A percentile compares a stretch with the other conserved stretches of the same genome.
These are phyloP conservation scores for Coleophora deauratella DNA, from an alignment of 2,888 invertebrate species.

Conservation along the genomic window DNA sequence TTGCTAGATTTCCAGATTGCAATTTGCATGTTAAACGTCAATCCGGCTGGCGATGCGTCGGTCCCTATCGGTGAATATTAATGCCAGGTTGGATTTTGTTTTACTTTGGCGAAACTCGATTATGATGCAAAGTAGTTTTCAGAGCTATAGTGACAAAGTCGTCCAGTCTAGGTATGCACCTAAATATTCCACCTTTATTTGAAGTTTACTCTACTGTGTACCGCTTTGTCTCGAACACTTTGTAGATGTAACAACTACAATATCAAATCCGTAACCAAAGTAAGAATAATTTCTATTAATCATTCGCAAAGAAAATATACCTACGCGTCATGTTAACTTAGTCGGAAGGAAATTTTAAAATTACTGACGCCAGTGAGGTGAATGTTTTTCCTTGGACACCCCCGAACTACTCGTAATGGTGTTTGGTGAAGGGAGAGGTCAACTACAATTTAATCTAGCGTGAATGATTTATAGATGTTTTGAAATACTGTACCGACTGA, in stretches of 20 bases:
- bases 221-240: background rate
- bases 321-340: no score
- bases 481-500: slow-evolving; percentile 36
- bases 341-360: slow-evolving; percentile 10
- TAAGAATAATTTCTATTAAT: no score
- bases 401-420: slow-evolving; percentile 56
- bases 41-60: slow-evolving; percentile 64
- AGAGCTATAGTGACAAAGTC: slow-evolving; percentile 19
- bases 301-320: no score
- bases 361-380: slow-evolving; percentile 19
- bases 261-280: no score
- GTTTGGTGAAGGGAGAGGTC: slow-evolving; percentile 65
- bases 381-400: slow-evolving; percentile 41
- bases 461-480: slow-evolving; percentile 68
- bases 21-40: slow-evolving; percentile 74
- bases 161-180: slow-evolving; percentile 5
- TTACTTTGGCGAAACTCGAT: slow-evolving; percentile 70
- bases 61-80: slow-evolving; percentile 72
- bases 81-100: slow-evolving; percentile 67
- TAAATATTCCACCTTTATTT: background rate
- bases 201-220: background rate
- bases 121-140: slow-evolving; percentile 69
- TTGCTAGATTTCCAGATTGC: slow-evolving; percentile 70
- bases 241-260: no score
- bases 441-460: slow-evolving; percentile 69